Evolutionary conservation across 2,797 vertebrate species (phyloP), one percentile per base, ranked within the genome.

Genomic region (Acipenser transmontanus): DNA sequence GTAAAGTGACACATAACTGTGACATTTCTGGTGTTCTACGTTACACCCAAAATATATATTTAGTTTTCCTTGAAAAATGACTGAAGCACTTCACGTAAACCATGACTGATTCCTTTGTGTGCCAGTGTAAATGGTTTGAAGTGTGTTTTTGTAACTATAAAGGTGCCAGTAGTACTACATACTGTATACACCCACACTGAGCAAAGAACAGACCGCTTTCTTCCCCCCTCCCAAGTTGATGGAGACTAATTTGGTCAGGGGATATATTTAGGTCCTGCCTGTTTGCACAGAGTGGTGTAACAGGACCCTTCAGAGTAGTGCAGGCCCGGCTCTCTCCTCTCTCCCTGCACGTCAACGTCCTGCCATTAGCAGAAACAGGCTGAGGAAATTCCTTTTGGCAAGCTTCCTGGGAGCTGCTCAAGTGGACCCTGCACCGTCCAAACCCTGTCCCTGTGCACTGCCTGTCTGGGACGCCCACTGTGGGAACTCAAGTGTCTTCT

Each of bases 241-340:
- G 51, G 64, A 61, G 61, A 67, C 59, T 47, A 62, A 64, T 59
- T 50, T 63, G 68, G 59, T 66, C 52, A 62, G 59, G 50, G 61
- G 62, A 49, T 75, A 75, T 75, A 72, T 75, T 75, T 75, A 75
- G 73, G 64, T 49, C 17, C 49, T 66, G 71, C 48, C 57, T 66
- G 63, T 49, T 69, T 61, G 67, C 49, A 62, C 71, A 65, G 66
- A 47, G 47, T 71, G 52, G 65, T 69, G 73, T 69, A 73, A 75
- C 52, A 48, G 34, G 71, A 75, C 47, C 57, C 71, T 67, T 69
- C 63, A 63, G 51, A 69, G n/a, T 61, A 49, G 56, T 50, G 49
- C 63, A 20, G 68, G 54, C 51, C 63, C 66, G 54, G 66, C 65
- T 62, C 49, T 67, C 49, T 50, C 59, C 47, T 13, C 13, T 7